phyloP scores from a whole-genome alignment of 2,797 vertebrate genomes.

The Coracias cyanogaster region DNA sequence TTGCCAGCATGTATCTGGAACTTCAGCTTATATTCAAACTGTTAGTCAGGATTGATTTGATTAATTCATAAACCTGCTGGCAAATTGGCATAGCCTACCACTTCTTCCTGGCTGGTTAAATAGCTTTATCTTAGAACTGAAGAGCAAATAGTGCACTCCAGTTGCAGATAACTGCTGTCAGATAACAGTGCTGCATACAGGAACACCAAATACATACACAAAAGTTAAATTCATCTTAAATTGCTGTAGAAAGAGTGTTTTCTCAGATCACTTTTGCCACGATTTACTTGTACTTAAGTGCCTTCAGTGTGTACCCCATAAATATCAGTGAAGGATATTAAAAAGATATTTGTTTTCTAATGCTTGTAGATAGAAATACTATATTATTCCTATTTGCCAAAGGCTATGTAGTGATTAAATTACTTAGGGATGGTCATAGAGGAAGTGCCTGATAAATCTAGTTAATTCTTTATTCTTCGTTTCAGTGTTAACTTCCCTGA shows the following conservation, averaged over 20 bases:
- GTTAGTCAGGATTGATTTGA: background rate
- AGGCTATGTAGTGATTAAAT: background rate
- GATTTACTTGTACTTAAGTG: background rate
- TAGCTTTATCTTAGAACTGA: background rate
- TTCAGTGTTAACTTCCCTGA: constrained; percentile 1
- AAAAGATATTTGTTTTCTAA: background rate
- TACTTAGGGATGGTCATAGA: background rate
- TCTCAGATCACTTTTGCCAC: background rate
- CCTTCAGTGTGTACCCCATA: background rate
- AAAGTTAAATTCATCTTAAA: background rate
- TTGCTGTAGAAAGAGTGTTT: background rate
- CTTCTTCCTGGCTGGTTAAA: background rate
- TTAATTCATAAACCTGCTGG: background rate
- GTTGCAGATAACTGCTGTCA: background rate
- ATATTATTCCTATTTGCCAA: background rate
- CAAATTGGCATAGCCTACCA: background rate
- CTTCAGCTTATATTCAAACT: background rate
- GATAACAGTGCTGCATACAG: background rate
- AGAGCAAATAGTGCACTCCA: background rate
- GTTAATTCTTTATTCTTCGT: background rate
- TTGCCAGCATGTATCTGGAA: background rate
- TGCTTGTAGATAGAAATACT: background rate
- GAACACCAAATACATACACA: background rate
- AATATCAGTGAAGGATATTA: background rate
- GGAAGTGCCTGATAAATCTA: background rate